These are phyloP conservation scores for Malurus melanocephalus DNA, from an alignment of 2,113 vertebrate species.

Conservation along the genomic window DNA sequence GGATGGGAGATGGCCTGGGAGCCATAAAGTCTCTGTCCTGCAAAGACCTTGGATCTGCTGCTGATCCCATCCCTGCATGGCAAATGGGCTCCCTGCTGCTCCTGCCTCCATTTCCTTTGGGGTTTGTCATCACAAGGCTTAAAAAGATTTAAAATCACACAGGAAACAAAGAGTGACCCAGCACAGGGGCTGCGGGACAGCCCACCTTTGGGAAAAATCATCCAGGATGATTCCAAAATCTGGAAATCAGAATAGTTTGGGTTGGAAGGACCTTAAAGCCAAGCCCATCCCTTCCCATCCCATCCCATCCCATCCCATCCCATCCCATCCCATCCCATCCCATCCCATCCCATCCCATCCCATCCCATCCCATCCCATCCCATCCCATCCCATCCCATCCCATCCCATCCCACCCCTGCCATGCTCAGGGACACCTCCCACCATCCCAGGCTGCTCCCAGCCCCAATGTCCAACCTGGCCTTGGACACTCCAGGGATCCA, in stretches of 20 bases:
- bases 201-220: not conserved
- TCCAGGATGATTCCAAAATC: rapidly evolving
- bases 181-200: not conserved
- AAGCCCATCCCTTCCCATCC: not conserved
- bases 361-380: too few species aligned
- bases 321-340: too few species aligned
- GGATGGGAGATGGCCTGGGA: conserved; percentile 11
- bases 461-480: not conserved
- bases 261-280: not conserved
- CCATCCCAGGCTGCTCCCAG: not conserved
- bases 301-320: too few species aligned
- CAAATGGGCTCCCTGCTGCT: not conserved
- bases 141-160: not conserved
- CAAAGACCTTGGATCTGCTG: not conserved
- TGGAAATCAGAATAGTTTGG: not conserved
- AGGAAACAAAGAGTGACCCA: not conserved
- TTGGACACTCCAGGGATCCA: not conserved
- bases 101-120: not conserved
- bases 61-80: not conserved
- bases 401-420: not conserved
- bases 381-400: too few species aligned
- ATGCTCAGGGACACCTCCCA: not conserved
- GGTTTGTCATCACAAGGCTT: not conserved
- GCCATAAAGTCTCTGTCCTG: not conserved
- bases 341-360: too few species aligned